Evolutionary conservation across 2,113 vertebrate genomes (phyloP).

Genomic region (Anas platyrhynchos): DNA sequence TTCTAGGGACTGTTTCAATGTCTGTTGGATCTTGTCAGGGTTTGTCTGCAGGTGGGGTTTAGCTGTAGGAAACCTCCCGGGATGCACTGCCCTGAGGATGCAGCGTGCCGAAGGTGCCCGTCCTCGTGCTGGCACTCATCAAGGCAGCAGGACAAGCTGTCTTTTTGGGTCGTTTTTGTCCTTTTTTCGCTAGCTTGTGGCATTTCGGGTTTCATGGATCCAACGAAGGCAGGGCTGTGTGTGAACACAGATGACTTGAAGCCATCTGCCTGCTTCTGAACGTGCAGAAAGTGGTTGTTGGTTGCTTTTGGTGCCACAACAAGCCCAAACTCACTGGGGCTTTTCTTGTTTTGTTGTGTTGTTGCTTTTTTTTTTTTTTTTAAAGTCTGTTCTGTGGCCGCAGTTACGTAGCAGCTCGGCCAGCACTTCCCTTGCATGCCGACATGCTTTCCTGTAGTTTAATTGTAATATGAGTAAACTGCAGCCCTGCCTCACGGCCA

Average conservation of each 20-base stretch:
- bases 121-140: not conserved
- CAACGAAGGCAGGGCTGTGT: not conserved
- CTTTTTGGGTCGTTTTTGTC: not conserved
- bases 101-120: rapidly evolving
- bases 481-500: conserved; percentile 32
- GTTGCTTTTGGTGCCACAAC: not conserved
- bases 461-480: conserved; percentile 54
- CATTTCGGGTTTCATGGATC: not conserved
- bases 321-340: not conserved
- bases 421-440: conserved; percentile 55
- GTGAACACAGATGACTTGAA: not conserved
- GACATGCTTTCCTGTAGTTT: conserved; percentile 63
- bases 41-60: not conserved
- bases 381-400: not conserved
- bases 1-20: not conserved
- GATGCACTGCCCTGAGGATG: not conserved
- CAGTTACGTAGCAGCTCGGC: conserved; percentile 54
- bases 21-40: not conserved
- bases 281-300: not conserved
- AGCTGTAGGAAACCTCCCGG: not conserved
- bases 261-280: not conserved
- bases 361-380: not conserved
- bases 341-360: not conserved
- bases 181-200: not conserved
- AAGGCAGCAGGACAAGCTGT: not conserved